Base-by-base conservation (phyloP, 2,797 vertebrate genomes). In the Gymnothorax reevesii region DNA sequence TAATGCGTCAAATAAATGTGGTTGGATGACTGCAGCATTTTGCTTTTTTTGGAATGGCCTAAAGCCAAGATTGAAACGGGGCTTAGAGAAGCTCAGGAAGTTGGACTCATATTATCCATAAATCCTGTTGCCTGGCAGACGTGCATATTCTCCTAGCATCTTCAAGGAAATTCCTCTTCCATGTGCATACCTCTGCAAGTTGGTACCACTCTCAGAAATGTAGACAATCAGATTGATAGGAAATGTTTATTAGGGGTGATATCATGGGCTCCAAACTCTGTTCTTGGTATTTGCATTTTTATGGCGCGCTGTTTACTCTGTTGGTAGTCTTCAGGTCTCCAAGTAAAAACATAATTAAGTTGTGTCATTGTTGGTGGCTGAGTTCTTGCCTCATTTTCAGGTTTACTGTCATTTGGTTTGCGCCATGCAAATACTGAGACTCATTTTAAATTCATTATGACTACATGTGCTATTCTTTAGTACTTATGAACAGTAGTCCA, bases 201-300 rank as follows among this genome's bases (percentile, higher is more conserved):
- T 94, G 92, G 95, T 96, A 95, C 95, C 93, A 89, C 62, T 88
- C 92, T 80, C 77, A 80, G 77, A 80, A 80, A 80, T 55, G 87
- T 91, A 86, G 90, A 87, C 87, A 22, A 57, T 87, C 88, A 89
- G 87, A 87, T 88, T 86, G 91, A 82, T 83, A 89, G 89, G 83
- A 84, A 89, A 88, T 92, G 90, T 94, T 94, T 93, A 92, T 87
- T 90, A 89, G 92, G 42, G 79, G 86, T 90, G 89, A 91, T 89
- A 89, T 91, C 89, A 89, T 89, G 87, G 64, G 75, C 69, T 71
- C 85, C 88, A 84, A 85, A 88, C 71, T 52, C 87, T 91, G 84
- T 85, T 90, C 62, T 90, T 91, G 88, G 90, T 88, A 85, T 52
- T 83, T 86, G 86, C 84, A 54, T 87, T 7, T 88, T 83, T 49